Conservation (phyloP, 1,140 invertebrate genomes). For the Brachionus plicatilis region DNA sequence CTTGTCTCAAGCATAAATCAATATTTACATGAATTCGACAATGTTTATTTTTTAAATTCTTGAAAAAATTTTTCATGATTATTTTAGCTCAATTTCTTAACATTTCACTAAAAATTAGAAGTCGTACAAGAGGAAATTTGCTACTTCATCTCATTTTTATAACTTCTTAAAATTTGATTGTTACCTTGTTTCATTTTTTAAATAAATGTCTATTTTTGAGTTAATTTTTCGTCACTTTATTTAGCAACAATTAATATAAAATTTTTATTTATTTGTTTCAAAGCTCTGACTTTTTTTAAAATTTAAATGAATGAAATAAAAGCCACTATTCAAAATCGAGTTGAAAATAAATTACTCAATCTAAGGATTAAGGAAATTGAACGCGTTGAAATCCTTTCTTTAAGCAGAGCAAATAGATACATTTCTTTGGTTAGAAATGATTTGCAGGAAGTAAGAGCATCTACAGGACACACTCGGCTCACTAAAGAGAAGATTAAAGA, state of each 20-base stretch:
- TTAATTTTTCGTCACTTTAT: neutral
- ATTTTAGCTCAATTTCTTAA: neutral
- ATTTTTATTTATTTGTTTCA: neutral
- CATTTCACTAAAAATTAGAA: neutral
- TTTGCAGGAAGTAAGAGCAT: neutral
- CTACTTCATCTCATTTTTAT: neutral
- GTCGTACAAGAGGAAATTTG: neutral
- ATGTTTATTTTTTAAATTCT: neutral
- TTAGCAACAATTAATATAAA: neutral
- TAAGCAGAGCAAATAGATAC: neutral
- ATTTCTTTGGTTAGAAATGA: neutral
- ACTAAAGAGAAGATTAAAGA: neutral
- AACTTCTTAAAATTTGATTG: neutral
- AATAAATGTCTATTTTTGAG: neutral
- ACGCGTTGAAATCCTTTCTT: neutral
- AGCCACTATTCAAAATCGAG: slow-evolving; percentile 15
- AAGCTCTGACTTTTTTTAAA: neutral
- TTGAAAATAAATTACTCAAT: neutral
- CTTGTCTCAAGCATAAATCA: neutral
- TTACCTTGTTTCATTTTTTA: neutral
- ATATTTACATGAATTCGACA: neutral
- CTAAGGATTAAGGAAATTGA: neutral
- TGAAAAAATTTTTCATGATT: neutral
- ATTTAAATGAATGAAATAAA: slow-evolving; percentile 24
- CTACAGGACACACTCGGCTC: neutral